Evolutionary conservation across 2,113 vertebrate genomes (phyloP).

Genomic region (Callocephalon fimbriatum): DNA sequence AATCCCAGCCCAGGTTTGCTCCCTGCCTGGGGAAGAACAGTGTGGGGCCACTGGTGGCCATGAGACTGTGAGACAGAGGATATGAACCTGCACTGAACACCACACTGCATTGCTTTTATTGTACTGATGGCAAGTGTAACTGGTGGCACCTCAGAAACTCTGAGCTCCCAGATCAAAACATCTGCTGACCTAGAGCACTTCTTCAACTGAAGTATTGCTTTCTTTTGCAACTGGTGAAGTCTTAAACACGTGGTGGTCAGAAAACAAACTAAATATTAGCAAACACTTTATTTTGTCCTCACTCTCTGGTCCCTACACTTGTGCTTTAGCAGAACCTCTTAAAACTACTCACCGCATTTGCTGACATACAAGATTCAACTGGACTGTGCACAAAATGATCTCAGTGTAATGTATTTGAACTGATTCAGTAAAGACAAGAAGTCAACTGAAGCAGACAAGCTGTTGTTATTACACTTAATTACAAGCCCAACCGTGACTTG

Average conservation of each 20-base stretch:
- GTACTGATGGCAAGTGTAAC: neutral
- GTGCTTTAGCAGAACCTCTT: neutral
- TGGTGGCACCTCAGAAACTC: neutral
- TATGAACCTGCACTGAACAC: neutral
- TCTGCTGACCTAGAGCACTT: neutral
- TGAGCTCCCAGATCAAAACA: neutral
- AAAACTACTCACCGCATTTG: neutral
- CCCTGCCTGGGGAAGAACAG: neutral
- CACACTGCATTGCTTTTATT: neutral
- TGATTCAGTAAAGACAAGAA: neutral
- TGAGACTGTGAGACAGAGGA: neutral
- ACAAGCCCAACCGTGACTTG: neutral
- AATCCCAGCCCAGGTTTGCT: neutral
- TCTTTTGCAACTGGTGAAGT: neutral
- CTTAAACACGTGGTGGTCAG: accelerated
- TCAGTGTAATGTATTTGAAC: neutral
- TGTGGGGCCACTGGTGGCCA: neutral
- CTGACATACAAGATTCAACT: neutral
- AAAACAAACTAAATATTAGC: neutral
- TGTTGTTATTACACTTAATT: neutral
- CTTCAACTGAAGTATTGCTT: neutral
- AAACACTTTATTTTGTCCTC: neutral
- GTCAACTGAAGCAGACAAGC: neutral
- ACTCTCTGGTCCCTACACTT: neutral
- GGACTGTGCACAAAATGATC: neutral